These are phyloP conservation scores for Corythoichthys intestinalis DNA, from an alignment of 2,113 vertebrate species.

Conservation along the genomic window DNA sequence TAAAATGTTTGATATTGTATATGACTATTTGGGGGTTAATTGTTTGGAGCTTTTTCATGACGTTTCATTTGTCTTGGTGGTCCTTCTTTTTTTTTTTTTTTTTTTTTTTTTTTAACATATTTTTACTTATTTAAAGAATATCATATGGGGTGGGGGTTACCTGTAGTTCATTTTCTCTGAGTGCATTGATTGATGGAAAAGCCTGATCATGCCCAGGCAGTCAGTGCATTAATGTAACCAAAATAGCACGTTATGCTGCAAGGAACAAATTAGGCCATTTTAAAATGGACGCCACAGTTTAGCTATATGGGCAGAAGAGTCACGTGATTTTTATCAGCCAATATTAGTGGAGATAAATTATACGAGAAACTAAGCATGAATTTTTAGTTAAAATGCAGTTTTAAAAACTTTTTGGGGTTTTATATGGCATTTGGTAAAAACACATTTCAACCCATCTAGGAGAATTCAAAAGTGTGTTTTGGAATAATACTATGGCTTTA, in stretches of 20 bases:
- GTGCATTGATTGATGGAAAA: not conserved
- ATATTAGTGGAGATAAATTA: not conserved
- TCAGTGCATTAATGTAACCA: too few species aligned
- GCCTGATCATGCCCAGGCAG: not conserved
- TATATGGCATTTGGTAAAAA: too few species aligned
- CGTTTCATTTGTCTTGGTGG: not conserved
- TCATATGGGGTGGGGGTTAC: not conserved
- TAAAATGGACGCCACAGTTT: not conserved
- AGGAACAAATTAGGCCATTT: not conserved
- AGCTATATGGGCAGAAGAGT: not conserved
- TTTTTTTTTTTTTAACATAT: too few species aligned
- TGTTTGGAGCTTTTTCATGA: not conserved
- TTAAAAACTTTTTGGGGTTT: too few species aligned
- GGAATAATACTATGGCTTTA: too few species aligned
- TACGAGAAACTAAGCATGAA: too few species aligned
- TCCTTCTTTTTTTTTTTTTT: not conserved
- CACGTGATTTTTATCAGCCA: not conserved
- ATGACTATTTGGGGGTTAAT: not conserved
- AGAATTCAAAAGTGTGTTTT: too few species aligned
- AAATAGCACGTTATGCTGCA: not conserved
- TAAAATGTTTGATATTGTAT: not conserved
- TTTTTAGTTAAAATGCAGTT: too few species aligned
- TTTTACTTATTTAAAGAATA: not conserved
- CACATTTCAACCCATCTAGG: too few species aligned
- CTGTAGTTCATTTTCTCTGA: not conserved